Evolutionary conservation across 2,888 invertebrate species (phyloP).

Genomic region (Athalia rosae): DNA sequence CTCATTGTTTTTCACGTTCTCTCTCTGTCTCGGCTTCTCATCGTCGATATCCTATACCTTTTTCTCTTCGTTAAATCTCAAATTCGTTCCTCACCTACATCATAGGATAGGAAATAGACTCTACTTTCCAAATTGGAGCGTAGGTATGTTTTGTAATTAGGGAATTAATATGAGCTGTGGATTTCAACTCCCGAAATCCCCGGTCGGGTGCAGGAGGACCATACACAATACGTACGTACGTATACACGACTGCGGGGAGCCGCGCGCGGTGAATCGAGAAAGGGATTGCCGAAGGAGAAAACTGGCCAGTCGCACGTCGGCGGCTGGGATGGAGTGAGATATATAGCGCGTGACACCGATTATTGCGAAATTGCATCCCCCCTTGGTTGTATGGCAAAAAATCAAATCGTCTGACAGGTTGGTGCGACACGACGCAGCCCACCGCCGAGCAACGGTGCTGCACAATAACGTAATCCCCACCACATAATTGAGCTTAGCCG

Average conservation of each 20-base stretch:
- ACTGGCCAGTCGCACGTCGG: slow-evolving; percentile 34
- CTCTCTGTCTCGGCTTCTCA: slow-evolving; percentile 56
- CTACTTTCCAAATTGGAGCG: too few relatives aligned
- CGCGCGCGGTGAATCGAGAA: slow-evolving; percentile 13
- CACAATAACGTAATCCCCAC: slow-evolving; percentile 42
- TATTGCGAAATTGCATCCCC: slow-evolving; percentile 45
- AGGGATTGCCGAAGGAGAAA: slow-evolving; percentile 33
- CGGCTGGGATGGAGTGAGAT: slow-evolving; percentile 35
- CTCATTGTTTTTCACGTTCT: slow-evolving; percentile 48
- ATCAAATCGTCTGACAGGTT: slow-evolving; percentile 39
- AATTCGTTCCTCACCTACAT: too few relatives aligned
- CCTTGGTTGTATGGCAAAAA: slow-evolving; percentile 28
- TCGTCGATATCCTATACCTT: slow-evolving; percentile 12
- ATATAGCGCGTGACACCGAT: slow-evolving; percentile 44
- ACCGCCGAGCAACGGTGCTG: slow-evolving; percentile 21
- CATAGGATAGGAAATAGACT: too few relatives aligned
- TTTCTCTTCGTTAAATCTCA: slow-evolving; percentile 69
- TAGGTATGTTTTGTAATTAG: too few relatives aligned
- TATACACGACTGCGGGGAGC: neutral
- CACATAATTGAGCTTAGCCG: slow-evolving; percentile 28
- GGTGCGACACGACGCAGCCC: slow-evolving; percentile 29
- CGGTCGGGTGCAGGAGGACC: too few relatives aligned
- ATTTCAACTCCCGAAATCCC: neutral
- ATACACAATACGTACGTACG: too few relatives aligned
- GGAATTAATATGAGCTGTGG: slow-evolving; percentile 68